Conservation (phyloP, 1,140 invertebrate genomes). For the Polyergus mexicanus region DNA sequence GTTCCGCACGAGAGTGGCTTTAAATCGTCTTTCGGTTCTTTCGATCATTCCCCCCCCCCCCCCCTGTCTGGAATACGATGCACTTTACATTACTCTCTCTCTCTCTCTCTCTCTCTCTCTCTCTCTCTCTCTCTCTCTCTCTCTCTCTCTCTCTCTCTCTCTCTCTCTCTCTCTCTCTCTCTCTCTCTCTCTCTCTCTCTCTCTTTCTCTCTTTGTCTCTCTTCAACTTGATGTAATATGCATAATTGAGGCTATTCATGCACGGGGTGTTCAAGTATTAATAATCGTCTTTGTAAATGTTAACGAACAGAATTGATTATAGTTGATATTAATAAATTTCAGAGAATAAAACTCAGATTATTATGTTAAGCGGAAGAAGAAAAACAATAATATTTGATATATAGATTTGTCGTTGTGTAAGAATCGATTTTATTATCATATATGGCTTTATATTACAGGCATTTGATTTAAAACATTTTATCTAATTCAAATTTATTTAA, state of each 20-base stretch:
- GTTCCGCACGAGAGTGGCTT: constrained; percentile 30
- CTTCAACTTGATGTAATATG: constrained; percentile 5
- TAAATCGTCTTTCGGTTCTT: constrained; percentile 45
- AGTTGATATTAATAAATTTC: constrained; percentile 9
- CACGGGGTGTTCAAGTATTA: background rate
- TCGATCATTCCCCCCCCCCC: constrained; percentile 44
- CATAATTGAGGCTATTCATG: background rate
- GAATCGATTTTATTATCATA: background rate
- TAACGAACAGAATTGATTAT: background rate
- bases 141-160: too few relatives aligned
- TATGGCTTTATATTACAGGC: background rate
- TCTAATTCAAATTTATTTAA: background rate
- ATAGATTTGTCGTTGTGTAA: background rate
- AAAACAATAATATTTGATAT: background rate
- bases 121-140: too few relatives aligned
- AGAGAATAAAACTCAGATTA: background rate
- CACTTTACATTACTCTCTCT: constrained; percentile 38
- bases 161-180: background rate
- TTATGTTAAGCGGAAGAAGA: background rate
- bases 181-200: background rate
- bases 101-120: too few relatives aligned
- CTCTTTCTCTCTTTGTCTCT: background rate
- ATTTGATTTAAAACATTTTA: background rate
- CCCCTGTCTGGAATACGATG: constrained; percentile 8
- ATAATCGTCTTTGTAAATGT: constrained; percentile 8